phyloP scores from a whole-genome alignment of 2,888 invertebrate genomes.

The Heliconius hortense region DNA sequence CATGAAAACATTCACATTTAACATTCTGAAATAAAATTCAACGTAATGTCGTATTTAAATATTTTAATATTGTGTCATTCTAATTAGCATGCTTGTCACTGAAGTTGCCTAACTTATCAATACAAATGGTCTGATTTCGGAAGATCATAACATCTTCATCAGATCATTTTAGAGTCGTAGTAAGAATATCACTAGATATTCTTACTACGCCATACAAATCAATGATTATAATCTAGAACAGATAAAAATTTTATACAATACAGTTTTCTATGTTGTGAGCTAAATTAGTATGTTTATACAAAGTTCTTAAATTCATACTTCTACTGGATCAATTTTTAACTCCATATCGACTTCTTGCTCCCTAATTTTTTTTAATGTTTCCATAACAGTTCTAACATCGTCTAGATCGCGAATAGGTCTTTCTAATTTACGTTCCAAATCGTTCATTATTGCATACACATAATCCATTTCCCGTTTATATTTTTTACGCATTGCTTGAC shows the following conservation, averaged over 20 bases:
- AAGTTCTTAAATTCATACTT: constrained; percentile 75
- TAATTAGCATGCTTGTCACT: neutral
- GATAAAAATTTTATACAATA: too few relatives aligned
- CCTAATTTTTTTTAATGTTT: constrained; percentile 94
- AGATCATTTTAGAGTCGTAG: too few relatives aligned
- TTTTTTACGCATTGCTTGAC: constrained; percentile 93
- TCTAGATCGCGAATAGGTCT: constrained; percentile 95
- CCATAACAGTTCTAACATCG: constrained; percentile 96
- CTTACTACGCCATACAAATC: neutral
- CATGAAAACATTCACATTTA: neutral
- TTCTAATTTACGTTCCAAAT: constrained; percentile 94
- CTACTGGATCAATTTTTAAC: constrained; percentile 94
- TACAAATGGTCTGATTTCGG: too few relatives aligned
- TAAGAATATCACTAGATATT: neutral
- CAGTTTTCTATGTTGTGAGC: neutral
- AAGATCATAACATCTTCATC: too few relatives aligned
- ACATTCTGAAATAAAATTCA: neutral
- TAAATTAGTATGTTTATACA: constrained; percentile 1
- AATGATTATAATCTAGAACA: neutral
- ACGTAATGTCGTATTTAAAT: neutral
- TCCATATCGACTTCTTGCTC: constrained; percentile 98
- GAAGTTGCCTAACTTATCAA: neutral
- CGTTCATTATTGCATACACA: constrained; percentile 95
- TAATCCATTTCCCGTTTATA: constrained; percentile 96
- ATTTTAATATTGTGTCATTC: neutral